Base-by-base conservation (phyloP, 2,797 vertebrate genomes). In the Falco naumanni region DNA sequence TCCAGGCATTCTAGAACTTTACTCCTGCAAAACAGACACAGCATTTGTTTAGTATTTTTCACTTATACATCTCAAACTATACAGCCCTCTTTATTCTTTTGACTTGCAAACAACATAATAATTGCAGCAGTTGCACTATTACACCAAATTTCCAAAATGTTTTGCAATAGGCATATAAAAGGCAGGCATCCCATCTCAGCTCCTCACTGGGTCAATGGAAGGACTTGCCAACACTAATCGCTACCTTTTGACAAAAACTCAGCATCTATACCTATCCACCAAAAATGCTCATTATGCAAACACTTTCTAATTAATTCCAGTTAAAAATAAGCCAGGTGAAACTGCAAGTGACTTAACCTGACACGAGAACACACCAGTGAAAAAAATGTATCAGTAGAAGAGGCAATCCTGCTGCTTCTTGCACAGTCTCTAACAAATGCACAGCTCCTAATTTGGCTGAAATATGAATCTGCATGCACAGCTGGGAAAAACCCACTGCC, bases 361-460 rank as follows among this genome's bases (percentile, higher is more conserved):
- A 39, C 45, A 56, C 22, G 48, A 56, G 74, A 63, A 61, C 31
- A 82, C 5, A 83, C 14, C 16, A 18, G 22, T 18, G 19, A 39
- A 59, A 31, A 84, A 75, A 76, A 16, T 1, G 3, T 50, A 74
- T 26, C 45, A 29, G 24, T 1, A 31, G 8, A 29, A 69, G 9
- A 89, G 1, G 28, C 16, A 77, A 53, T 20, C 43, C 37, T 59
- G 22, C 24, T 79, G 29, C 16, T 91, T 74, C 37, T 34, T 71
- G 9, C 3, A 1, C 5, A 31, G 78, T 2, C 1, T 54, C 43
- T 39, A 43, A 56, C 19, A 39, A 72, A 65, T 0, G 5, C 2
- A 29, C 31, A 88, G 41, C 33, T 88, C 53, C 17, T 68, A 18
- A 33, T 60, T 21, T 41, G 13, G 48, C 33, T 60, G 20, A 60